Conservation (phyloP, 2,113 vertebrate species). For the Plecotus auritus region DNA sequence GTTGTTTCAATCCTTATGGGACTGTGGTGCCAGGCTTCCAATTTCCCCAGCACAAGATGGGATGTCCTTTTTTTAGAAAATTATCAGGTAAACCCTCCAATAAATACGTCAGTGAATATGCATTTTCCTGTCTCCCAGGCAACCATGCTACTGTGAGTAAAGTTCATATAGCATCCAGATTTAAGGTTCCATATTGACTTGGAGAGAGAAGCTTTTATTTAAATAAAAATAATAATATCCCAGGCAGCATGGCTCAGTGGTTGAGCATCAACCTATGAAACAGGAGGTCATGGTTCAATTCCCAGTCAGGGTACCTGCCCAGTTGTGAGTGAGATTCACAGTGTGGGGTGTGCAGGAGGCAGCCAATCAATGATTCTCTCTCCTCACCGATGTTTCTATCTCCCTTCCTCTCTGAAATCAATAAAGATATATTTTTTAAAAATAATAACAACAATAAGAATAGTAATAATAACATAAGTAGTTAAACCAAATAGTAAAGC, state of each 20-base stretch:
- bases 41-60: not conserved
- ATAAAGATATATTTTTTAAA: too few relatives aligned
- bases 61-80: constrained; percentile 26
- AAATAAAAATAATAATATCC: not conserved
- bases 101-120: not conserved
- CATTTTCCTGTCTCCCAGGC: not conserved
- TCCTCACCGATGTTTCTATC: too few relatives aligned
- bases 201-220: not conserved
- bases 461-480: not conserved
- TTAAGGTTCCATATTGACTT: not conserved
- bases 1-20: constrained; percentile 33
- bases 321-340: too few relatives aligned
- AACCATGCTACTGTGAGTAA: not conserved
- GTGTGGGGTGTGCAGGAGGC: too few relatives aligned
- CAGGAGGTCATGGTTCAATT: too few relatives aligned
- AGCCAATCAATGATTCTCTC: too few relatives aligned
- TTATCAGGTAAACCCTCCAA: constrained; percentile 42
- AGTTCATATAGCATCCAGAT: not conserved
- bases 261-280: too few relatives aligned
- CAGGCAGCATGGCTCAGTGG: too few relatives aligned
- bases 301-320: too few relatives aligned
- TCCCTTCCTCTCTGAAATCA: too few relatives aligned
- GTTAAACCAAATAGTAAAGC: not conserved
- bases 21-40: constrained; percentile 10
- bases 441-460: not conserved